Base-by-base conservation (phyloP, 2,113 vertebrate species). In the Siphamia tubifer region DNA sequence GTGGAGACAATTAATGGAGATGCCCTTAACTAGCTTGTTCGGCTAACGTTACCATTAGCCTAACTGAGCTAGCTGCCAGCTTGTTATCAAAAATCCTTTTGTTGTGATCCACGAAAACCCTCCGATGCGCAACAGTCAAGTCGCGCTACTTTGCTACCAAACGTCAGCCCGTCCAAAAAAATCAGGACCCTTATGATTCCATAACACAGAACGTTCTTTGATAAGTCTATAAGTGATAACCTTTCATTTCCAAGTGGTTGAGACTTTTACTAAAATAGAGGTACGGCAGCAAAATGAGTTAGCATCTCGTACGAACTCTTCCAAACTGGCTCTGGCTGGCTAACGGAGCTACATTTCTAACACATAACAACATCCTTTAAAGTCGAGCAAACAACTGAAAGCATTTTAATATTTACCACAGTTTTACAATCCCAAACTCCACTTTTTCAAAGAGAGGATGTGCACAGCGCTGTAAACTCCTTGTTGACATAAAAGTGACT, bases 41-140 rank as follows among this genome's bases (percentile, higher is more conserved):
- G 45, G 83, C 87, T 81, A 85, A 42, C 68, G 51, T 77, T 88
- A n/a, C 24, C 45, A n/a, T 48, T 48, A 90, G 87, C 87, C 36
- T 39, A 6, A 42, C 24, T 9, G 10, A 60, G 78, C 82, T 86
- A 89, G 74, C 84, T 76, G 57, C 60, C 79, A 86, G 83, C 79
- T 85, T 90, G 87, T 85, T 85, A 84, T 85, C 85, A 89, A 77
- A 81, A 85, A 90, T 89, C 87, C 89, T 90, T 90, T 90, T 90
- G 87, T 90, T 89, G 84, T 89, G 82, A 87, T 87, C 78, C 75
- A 47, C 42, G 68, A 67, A 82, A 78, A 77, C 34, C 42, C 72
- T 81, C 63, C 77, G 13, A 16, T 56, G 78, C 68, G 79, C 81
- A 87, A 80, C 81, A 84, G 77, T 82, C 58, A 43, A 55, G 63